These are phyloP conservation scores for Luffia ferchaultella DNA, from an alignment of 2,888 invertebrate genomes.

Conservation along the genomic window DNA sequence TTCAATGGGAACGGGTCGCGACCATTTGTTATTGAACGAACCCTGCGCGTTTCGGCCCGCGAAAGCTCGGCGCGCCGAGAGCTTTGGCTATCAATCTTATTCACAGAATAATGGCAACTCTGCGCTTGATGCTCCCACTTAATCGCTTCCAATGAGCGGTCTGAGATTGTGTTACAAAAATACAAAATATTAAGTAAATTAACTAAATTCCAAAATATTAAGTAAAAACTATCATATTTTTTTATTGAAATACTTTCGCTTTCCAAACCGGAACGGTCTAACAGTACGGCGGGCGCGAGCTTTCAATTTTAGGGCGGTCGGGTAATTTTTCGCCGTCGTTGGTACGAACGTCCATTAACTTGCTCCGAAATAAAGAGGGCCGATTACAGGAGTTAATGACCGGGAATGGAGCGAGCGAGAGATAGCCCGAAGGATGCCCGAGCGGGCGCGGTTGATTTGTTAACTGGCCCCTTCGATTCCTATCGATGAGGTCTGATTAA, in stretches of 20 bases:
- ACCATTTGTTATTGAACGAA: conserved; percentile 4
- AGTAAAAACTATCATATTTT: too few species aligned
- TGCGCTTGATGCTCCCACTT: neutral
- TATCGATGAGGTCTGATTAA: neutral
- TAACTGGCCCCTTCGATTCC: neutral
- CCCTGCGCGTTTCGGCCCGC: neutral
- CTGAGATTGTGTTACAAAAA: too few species aligned
- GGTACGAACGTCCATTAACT: conserved; percentile 26
- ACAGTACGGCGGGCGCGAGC: neutral
- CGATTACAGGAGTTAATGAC: conserved; percentile 36
- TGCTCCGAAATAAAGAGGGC: conserved; percentile 29
- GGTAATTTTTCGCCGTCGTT: conserved; percentile 6
- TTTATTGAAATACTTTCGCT: too few species aligned
- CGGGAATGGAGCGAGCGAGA: conserved; percentile 11
- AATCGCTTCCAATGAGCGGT: too few species aligned
- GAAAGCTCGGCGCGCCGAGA: conserved; percentile 1
- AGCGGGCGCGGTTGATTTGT: neutral
- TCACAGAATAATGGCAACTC: conserved; percentile 7
- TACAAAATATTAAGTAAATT: too few species aligned
- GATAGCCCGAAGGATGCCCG: neutral
- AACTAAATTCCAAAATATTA: too few species aligned
- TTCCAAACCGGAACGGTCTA: too few species aligned
- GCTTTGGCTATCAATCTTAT: conserved; percentile 8
- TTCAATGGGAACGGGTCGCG: conserved; percentile 2
- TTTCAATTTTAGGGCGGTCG: conserved; percentile 3